Percentiles rank a stretch among this genome's conserved stretches.
These are phyloP conservation scores for Sceloporus tristichus DNA, from an alignment of 2,113 vertebrate genomes.

Conservation along the genomic window DNA sequence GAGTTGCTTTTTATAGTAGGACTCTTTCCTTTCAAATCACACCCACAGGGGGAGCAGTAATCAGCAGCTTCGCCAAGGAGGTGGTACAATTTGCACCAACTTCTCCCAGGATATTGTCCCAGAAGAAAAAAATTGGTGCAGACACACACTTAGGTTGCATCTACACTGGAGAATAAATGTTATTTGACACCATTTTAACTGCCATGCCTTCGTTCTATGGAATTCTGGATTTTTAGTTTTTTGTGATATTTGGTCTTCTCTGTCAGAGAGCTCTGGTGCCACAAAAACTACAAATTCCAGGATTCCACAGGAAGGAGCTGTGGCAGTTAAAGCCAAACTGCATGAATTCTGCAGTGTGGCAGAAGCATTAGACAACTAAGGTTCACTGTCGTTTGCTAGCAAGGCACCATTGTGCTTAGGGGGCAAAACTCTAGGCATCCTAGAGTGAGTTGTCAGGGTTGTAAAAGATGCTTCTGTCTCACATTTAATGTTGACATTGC, in stretches of 20 bases:
- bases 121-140: not conserved
- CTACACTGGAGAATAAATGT: too few species aligned
- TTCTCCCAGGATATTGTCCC: not conserved
- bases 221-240: too few species aligned
- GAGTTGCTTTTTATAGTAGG: not conserved
- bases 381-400: not conserved
- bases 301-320: too few species aligned
- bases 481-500: conserved; percentile 35
- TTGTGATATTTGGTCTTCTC: too few species aligned
- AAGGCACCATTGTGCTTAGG: not conserved
- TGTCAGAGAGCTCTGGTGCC: too few species aligned
- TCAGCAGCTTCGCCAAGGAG: not conserved
- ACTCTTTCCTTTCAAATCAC: not conserved
- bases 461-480: not conserved
- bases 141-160: not conserved
- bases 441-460: not conserved
- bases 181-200: too few species aligned
- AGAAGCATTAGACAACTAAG: not conserved
- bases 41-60: not conserved
- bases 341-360: too few species aligned
- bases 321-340: too few species aligned
- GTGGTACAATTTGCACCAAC: not conserved
- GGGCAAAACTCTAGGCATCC: not conserved
- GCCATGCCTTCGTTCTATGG: too few species aligned
- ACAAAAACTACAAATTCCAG: too few species aligned